Evolutionary conservation across 2,888 invertebrate genomes (phyloP).

Genomic region (Acrobasis repandana): DNA sequence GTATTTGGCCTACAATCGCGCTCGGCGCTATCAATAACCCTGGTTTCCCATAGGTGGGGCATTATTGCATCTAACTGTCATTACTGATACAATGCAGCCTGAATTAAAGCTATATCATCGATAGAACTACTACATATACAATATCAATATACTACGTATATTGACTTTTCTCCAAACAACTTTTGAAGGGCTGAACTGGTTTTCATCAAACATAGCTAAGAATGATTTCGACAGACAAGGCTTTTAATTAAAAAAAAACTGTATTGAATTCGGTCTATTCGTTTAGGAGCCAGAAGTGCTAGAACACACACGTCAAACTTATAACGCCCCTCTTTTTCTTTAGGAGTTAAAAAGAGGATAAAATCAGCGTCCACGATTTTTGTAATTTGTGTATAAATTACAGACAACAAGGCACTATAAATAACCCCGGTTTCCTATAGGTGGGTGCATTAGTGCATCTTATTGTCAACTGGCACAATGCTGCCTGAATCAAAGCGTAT

Average conservation of each 20-base stretch:
- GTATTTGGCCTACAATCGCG: too few relatives aligned
- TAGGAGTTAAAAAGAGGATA: background rate
- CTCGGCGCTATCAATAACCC: conserved; percentile 19
- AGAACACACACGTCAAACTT: too few relatives aligned
- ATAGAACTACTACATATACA: too few relatives aligned
- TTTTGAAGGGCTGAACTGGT: too few relatives aligned
- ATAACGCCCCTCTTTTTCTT: background rate
- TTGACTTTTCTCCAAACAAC: too few relatives aligned
- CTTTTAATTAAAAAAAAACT: too few relatives aligned
- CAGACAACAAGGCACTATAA: conserved; percentile 19
- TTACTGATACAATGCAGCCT: conserved; percentile 64
- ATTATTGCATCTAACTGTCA: conserved; percentile 60
- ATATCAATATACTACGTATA: too few relatives aligned
- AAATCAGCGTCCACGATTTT: background rate
- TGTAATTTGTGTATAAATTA: conserved; percentile 1
- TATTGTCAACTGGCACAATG: conserved; percentile 70
- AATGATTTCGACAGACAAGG: too few relatives aligned
- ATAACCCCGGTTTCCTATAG: conserved; percentile 26
- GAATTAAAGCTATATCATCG: conserved; percentile 56
- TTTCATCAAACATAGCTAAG: too few relatives aligned
- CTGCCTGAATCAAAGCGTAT: conserved; percentile 71
- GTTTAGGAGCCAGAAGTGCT: too few relatives aligned
- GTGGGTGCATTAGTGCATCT: conserved; percentile 50
- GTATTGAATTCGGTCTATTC: too few relatives aligned
- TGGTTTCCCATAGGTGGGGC: conserved; percentile 37